Percentiles rank a stretch among this genome's conserved stretches.
phyloP scores from a whole-genome alignment of 2,888 invertebrate genomes.

The Drosophila ezoana region DNA sequence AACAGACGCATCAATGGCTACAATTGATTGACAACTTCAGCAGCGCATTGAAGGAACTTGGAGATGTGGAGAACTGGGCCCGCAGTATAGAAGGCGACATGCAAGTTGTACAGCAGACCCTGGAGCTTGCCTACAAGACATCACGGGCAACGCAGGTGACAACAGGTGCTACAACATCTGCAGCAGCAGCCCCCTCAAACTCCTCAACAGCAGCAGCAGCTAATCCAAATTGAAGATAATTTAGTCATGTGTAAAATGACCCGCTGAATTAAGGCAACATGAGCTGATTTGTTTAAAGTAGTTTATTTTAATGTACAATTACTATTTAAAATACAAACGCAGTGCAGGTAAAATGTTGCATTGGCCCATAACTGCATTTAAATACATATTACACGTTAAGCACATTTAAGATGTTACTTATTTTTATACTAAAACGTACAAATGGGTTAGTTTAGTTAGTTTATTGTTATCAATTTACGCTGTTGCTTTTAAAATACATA shows the following conservation, averaged over 20 bases:
- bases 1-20: conserved; percentile 99
- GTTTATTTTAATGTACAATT: conserved; percentile 31
- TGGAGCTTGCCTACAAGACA: conserved; percentile 96
- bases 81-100: conserved; percentile 98
- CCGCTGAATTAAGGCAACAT: background rate
- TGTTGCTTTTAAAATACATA: conserved; percentile 55
- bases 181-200: background rate
- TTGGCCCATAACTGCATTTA: conserved; percentile 12
- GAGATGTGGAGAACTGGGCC: conserved; percentile 99
- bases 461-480: conserved; percentile 48
- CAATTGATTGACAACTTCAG: conserved; percentile 95
- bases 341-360: conserved; percentile 3
- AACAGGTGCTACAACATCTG: conserved; percentile 33
- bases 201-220: conserved; percentile 1
- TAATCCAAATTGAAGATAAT: conserved; percentile 19
- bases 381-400: conserved; percentile 31
- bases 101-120: conserved; percentile 94
- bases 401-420: conserved; percentile 24
- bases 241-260: background rate
- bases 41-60: conserved; percentile 96
- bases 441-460: conserved; percentile 39
- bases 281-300: conserved; percentile 20
- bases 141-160: conserved; percentile 85
- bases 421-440: conserved; percentile 29
- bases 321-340: conserved; percentile 9